Conservation (phyloP, 2,888 invertebrate species). For the Drosophila macrospina region DNA sequence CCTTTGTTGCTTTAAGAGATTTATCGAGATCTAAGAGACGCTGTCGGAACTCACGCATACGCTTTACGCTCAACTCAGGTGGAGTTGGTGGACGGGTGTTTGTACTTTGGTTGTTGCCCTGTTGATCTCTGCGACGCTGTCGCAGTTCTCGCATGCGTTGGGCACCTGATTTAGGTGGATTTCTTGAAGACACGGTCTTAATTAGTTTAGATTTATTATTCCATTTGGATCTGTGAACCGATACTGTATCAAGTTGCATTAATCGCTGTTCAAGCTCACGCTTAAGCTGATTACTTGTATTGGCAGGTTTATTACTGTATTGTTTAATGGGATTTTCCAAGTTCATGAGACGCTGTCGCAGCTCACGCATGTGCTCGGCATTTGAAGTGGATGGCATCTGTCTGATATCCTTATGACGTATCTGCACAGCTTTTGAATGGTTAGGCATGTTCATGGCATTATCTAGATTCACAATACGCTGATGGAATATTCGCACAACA, state of each 20-base stretch:
- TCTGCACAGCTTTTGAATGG: background rate
- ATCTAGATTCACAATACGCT: conserved; percentile 21
- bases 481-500: conserved; percentile 11
- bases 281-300: background rate
- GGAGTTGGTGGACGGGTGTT: conserved; percentile 6
- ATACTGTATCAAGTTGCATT: background rate
- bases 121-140: conserved; percentile 9
- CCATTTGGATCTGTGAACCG: background rate
- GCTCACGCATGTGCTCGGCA: conserved; percentile 28
- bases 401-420: background rate
- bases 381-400: background rate
- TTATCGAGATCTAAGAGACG: conserved; percentile 13
- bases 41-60: conserved; percentile 19
- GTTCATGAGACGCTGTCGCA: conserved; percentile 37
- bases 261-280: conserved; percentile 3
- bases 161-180: conserved; percentile 5
- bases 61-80: background rate
- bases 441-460: background rate
- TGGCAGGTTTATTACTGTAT: background rate
- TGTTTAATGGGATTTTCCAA: background rate
- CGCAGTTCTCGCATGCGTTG: conserved; percentile 21
- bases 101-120: background rate
- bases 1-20: background rate
- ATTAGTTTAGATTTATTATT: background rate
- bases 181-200: background rate